These are phyloP conservation scores for Phaedon cochleariae DNA, from an alignment of 2,888 invertebrate species.

Conservation along the genomic window DNA sequence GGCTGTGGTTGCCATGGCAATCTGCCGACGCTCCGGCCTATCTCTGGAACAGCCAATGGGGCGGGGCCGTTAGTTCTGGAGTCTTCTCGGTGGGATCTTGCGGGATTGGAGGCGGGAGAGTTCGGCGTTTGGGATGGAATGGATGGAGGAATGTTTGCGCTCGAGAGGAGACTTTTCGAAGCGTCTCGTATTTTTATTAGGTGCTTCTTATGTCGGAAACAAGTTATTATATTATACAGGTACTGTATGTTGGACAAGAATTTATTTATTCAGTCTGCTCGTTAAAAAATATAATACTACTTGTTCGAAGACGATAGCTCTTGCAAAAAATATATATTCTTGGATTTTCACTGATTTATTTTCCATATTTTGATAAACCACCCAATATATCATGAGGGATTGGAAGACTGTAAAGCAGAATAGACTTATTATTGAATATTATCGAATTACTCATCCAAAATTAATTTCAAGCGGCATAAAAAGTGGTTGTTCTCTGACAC, in stretches of 20 bases:
- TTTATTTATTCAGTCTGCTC: no score
- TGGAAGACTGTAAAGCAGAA: no score
- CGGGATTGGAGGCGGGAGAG: slow-evolving; percentile 1
- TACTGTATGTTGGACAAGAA: neutral
- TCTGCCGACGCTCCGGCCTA: slow-evolving; percentile 60
- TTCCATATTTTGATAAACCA: no score
- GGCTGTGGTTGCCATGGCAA: slow-evolving; percentile 66
- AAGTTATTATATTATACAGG: neutral
- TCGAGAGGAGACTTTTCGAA: neutral
- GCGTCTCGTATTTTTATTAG: neutral
- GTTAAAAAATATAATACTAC: no score
- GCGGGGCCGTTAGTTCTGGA: neutral
- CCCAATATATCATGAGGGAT: no score
- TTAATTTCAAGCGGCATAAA: no score
- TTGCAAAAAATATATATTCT: no score
- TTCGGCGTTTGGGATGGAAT: neutral
- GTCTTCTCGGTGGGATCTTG: slow-evolving; percentile 8
- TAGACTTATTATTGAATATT: no score
- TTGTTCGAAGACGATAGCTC: no score
- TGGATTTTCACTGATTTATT: no score
- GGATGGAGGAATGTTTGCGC: neutral
- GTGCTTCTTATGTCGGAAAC: neutral
- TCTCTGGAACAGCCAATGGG: slow-evolving; percentile 58
- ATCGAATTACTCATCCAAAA: no score
- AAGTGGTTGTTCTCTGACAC: no score